These are phyloP conservation scores for Albula glossodonta DNA, from an alignment of 2,113 vertebrate genomes.

Conservation along the genomic window DNA sequence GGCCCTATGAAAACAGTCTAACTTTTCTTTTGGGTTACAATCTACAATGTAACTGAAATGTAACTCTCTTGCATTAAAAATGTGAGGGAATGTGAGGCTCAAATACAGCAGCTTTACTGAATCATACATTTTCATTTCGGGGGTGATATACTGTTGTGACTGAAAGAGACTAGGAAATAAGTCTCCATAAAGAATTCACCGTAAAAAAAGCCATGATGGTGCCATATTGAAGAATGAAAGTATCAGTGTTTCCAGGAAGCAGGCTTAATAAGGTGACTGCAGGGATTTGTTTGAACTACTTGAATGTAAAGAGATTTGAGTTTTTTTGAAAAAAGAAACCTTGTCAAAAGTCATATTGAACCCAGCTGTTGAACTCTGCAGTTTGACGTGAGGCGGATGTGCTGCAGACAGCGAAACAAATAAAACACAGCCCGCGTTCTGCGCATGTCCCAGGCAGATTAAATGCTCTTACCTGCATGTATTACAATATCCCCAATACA, in stretches of 20 bases:
- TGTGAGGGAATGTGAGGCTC: constrained; percentile 46
- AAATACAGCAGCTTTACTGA: constrained; percentile 53
- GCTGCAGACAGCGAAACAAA: constrained; percentile 70
- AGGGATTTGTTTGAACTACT: constrained; percentile 71
- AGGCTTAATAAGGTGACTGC: constrained; percentile 64
- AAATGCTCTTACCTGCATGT: constrained; percentile 58
- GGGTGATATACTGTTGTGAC: constrained; percentile 57
- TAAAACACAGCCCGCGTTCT: constrained; percentile 61
- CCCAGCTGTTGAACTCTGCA: constrained; percentile 72
- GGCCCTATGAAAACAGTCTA: background rate
- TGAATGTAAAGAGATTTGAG: constrained; percentile 68
- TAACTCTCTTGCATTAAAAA: constrained; percentile 44
- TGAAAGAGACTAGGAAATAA: constrained; percentile 76
- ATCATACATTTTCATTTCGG: constrained; percentile 49
- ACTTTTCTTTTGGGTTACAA: background rate
- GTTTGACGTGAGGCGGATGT: constrained; percentile 66
- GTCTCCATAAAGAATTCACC: constrained; percentile 73
- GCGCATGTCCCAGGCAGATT: constrained; percentile 62
- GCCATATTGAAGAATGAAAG: constrained; percentile 71
- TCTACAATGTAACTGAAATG: constrained; percentile 20
- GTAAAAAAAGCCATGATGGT: constrained; percentile 69
- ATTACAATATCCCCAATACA: constrained; percentile 40
- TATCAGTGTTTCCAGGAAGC: constrained; percentile 68
- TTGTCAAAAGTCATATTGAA: constrained; percentile 69
- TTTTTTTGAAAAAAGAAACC: constrained; percentile 54